Conservation (phyloP, 2,888 invertebrate genomes). For the Orthosia cruda region DNA sequence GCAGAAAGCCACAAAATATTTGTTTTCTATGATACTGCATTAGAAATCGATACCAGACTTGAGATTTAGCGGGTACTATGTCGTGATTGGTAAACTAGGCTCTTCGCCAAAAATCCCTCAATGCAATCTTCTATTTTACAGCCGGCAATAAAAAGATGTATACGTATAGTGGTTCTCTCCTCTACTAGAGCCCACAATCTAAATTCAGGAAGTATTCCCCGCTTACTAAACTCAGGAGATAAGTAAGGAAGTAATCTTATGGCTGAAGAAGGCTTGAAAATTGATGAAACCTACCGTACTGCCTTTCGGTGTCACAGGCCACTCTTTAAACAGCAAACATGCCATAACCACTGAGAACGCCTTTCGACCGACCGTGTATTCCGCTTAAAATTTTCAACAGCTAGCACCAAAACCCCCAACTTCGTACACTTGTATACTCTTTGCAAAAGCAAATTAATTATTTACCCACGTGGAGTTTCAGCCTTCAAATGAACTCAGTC, state of each 20-base stretch:
- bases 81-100: conserved; percentile 18
- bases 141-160: conserved; percentile 9
- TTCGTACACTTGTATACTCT: conserved; percentile 60
- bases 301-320: conserved; percentile 25
- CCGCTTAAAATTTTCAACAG: conserved; percentile 84
- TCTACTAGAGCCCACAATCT: conserved; percentile 10
- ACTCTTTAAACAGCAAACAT: conserved; percentile 65
- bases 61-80: background rate
- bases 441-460: conserved; percentile 88
- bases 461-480: conserved; percentile 78
- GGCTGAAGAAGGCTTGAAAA: conserved; percentile 5
- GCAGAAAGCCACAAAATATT: background rate
- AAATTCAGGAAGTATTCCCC: conserved; percentile 9
- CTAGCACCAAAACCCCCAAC: conserved; percentile 74
- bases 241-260: conserved; percentile 18
- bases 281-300: conserved; percentile 21
- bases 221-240: conserved; percentile 1
- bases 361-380: conserved; percentile 74
- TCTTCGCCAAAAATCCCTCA: conserved; percentile 14
- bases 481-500: conserved; percentile 77
- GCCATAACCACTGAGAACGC: conserved; percentile 77
- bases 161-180: background rate
- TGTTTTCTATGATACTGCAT: background rate
- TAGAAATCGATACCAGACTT: conserved; percentile 6
- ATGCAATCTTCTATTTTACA: conserved; percentile 18